Evolutionary conservation across 2,797 vertebrate species (phyloP).

Genomic region (Chanos chanos): DNA sequence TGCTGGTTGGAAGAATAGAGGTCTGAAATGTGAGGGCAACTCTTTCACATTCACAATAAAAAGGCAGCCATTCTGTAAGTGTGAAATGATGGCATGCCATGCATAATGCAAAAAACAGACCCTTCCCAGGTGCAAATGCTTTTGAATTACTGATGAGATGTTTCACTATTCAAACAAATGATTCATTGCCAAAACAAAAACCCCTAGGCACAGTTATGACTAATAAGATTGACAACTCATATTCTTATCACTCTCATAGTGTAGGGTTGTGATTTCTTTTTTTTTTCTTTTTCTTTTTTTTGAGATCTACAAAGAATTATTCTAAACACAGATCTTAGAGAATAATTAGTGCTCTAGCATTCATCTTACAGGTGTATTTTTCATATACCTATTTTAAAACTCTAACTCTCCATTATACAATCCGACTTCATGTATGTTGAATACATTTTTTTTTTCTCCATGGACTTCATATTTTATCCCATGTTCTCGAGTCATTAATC

Average conservation of each 20-base stretch:
- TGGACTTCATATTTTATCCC: slow-evolving; percentile 78
- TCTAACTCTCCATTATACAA: slow-evolving; percentile 89
- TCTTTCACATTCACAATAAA: slow-evolving; percentile 96
- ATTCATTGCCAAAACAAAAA: slow-evolving; percentile 77
- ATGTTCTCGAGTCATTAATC: slow-evolving; percentile 86
- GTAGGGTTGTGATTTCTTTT: slow-evolving; percentile 81
- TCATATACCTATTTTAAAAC: slow-evolving; percentile 75
- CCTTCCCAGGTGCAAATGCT: slow-evolving; percentile 81
- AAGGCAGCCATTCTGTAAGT: slow-evolving; percentile 92
- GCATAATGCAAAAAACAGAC: slow-evolving; percentile 93
- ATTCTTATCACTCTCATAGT: slow-evolving; percentile 73
- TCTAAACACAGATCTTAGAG: slow-evolving; percentile 78
- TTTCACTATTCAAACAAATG: slow-evolving; percentile 81
- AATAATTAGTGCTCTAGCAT: slow-evolving; percentile 96
- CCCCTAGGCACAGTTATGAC: slow-evolving; percentile 92
- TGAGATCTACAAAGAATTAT: slow-evolving; percentile 77
- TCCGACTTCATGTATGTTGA: slow-evolving; percentile 87
- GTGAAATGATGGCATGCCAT: slow-evolving; percentile 98
- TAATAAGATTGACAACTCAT: slow-evolving; percentile 84
- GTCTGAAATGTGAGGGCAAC: slow-evolving; percentile 92
- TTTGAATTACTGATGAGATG: slow-evolving; percentile 84
- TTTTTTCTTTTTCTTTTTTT: no score
- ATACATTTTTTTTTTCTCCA: slow-evolving; percentile 72
- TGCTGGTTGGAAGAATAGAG: slow-evolving; percentile 67
- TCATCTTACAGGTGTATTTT: slow-evolving; percentile 87